Percentiles rank a stretch among this genome's conserved stretches.
phyloP scores from a whole-genome alignment of 2,888 invertebrate genomes.

The Latrodectus elegans region DNA sequence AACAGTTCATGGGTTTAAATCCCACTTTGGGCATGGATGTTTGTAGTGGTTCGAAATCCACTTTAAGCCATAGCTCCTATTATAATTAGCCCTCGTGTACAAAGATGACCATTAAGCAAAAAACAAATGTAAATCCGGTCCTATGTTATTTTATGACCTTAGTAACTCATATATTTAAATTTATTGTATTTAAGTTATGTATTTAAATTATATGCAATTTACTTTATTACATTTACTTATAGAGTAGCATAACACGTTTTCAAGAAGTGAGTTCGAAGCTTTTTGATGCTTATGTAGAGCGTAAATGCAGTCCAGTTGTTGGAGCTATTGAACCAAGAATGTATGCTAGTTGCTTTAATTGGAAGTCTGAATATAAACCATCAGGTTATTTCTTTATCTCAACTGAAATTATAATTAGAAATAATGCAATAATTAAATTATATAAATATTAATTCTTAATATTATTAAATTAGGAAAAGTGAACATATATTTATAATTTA shows the following conservation, averaged over 20 bases:
- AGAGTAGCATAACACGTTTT: conserved; percentile 74
- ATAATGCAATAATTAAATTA: not conserved
- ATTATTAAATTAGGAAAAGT: no score
- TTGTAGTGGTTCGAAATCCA: no score
- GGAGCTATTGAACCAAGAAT: conserved; percentile 97
- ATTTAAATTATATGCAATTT: not conserved
- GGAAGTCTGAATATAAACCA: conserved; percentile 84
- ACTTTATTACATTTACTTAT: conserved; percentile 16
- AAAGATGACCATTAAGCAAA: no score
- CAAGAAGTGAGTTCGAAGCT: conserved; percentile 74
- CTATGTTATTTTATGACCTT: no score
- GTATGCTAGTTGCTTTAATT: conserved; percentile 91
- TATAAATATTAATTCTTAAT: not conserved
- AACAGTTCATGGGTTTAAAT: no score
- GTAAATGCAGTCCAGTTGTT: conserved; percentile 93
- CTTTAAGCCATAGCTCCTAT: no score
- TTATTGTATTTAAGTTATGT: not conserved
- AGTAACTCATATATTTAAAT: not conserved
- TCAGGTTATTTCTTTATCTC: conserved; percentile 73
- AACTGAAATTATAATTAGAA: not conserved
- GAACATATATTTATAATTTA: no score
- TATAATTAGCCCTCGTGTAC: no score
- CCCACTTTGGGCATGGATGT: no score
- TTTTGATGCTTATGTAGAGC: conserved; percentile 80
- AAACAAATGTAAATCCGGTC: no score